Evolutionary conservation across 1,140 invertebrate species (phyloP).

Genomic region (Phymorhynchus buccinoides): DNA sequence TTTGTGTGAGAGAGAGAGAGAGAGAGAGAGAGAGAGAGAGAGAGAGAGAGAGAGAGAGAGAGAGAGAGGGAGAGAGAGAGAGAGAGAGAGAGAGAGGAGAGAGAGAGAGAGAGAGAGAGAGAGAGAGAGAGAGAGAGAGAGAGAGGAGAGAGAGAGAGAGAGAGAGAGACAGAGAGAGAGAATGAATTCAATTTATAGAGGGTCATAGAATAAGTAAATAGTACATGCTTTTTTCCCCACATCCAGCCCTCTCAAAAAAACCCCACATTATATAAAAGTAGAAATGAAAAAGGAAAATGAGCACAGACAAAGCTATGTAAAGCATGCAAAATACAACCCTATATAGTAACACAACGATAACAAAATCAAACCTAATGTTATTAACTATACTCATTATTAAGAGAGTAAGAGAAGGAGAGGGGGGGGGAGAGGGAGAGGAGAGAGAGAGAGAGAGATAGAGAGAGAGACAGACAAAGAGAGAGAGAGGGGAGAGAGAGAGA

Average conservation of each 20-base stretch:
- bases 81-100: neutral
- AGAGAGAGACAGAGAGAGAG: neutral
- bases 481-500: neutral
- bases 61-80: too few species aligned
- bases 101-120: neutral
- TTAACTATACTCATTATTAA: neutral
- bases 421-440: neutral
- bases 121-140: neutral
- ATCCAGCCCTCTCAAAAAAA: too few species aligned
- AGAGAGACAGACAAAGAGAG: neutral
- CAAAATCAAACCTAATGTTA: neutral
- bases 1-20: neutral
- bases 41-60: neutral
- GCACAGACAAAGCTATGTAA: neutral
- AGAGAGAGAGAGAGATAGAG: neutral
- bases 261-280: neutral
- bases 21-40: neutral
- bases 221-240: too few species aligned
- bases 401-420: neutral
- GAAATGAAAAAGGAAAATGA: neutral
- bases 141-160: neutral
- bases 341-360: neutral
- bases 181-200: neutral
- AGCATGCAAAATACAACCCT: neutral
- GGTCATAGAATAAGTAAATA: too few species aligned